Evolutionary conservation across 2,888 invertebrate species (phyloP).

Genomic region (Abscondita cerata): DNA sequence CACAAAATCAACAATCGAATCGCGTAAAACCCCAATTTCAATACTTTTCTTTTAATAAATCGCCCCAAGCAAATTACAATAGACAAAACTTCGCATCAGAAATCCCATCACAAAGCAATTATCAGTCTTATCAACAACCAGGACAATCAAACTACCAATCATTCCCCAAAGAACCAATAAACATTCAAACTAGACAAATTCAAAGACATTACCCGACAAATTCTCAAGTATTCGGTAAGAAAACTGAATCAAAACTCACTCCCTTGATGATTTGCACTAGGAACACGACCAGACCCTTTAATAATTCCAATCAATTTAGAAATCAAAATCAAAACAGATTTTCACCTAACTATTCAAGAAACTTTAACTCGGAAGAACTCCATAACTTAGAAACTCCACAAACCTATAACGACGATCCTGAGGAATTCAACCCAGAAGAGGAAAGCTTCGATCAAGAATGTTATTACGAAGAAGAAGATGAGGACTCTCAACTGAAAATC

Average conservation of each 20-base stretch:
- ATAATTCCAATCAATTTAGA: background rate
- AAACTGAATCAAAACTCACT: conserved; percentile 13
- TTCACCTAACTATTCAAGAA: conserved; percentile 3
- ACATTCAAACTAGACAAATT: background rate
- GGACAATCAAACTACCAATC: background rate
- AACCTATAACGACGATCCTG: background rate
- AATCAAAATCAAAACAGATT: conserved; percentile 8
- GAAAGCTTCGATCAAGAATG: background rate
- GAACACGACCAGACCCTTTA: conserved; percentile 3
- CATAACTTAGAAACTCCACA: conserved; percentile 12
- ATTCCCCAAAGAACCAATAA: conserved; percentile 1
- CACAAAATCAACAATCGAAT: background rate
- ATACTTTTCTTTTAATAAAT: background rate
- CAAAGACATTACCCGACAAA: background rate
- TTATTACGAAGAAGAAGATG: background rate
- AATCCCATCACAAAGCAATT: background rate
- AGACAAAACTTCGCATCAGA: background rate
- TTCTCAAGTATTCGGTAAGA: conserved; percentile 3
- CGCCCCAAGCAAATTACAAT: background rate
- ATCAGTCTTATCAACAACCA: background rate
- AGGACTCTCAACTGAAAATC: conserved; percentile 23
- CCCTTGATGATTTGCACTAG: conserved; percentile 16
- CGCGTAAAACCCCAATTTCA: background rate
- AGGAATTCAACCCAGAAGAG: background rate
- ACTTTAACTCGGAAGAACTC: conserved; percentile 11